Evolutionary conservation across 92 coral and sea anemone genomes (phyloP).

Genomic region (Zoanthus solanderi): DNA sequence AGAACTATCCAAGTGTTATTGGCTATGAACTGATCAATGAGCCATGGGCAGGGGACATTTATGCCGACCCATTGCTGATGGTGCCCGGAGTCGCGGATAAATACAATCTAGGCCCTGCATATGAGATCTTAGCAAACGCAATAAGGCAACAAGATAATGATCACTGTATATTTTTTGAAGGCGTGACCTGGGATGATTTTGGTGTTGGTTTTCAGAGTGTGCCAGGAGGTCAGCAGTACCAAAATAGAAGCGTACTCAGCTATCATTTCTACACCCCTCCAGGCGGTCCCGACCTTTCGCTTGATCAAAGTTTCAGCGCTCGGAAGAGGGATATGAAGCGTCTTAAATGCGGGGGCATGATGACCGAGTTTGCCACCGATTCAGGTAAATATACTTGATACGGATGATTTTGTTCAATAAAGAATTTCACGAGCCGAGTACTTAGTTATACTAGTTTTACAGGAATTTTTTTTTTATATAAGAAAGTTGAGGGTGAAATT

Average conservation of each 20-base stretch:
- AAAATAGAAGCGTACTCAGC: constrained; percentile 90
- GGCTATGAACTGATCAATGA: constrained; percentile 97
- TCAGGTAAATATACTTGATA: constrained; percentile 5
- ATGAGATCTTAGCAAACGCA: constrained; percentile 84
- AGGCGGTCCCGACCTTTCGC: constrained; percentile 67
- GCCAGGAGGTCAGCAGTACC: constrained; percentile 89
- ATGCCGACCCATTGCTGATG: constrained; percentile 82
- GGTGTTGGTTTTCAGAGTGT: constrained; percentile 92
- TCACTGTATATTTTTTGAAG: constrained; percentile 94
- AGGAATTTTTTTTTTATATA: too few relatives aligned
- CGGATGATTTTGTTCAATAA: too few relatives aligned
- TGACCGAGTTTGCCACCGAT: constrained; percentile 82
- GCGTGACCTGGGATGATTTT: constrained; percentile 95
- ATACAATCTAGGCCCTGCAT: constrained; percentile 89
- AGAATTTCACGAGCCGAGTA: too few relatives aligned
- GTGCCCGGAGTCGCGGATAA: constrained; percentile 87
- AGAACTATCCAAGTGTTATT: constrained; percentile 79
- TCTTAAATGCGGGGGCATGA: constrained; percentile 91
- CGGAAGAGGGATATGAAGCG: constrained; percentile 73
- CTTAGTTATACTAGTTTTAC: too few relatives aligned
- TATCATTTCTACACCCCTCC: constrained; percentile 87
- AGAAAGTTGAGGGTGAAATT: too few relatives aligned
- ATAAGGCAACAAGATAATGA: constrained; percentile 83
- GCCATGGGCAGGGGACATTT: constrained; percentile 96
- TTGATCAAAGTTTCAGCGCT: constrained; percentile 73